Base-by-base conservation (phyloP, 2,888 invertebrate species). In the Pachliopta kotzebuea region DNA sequence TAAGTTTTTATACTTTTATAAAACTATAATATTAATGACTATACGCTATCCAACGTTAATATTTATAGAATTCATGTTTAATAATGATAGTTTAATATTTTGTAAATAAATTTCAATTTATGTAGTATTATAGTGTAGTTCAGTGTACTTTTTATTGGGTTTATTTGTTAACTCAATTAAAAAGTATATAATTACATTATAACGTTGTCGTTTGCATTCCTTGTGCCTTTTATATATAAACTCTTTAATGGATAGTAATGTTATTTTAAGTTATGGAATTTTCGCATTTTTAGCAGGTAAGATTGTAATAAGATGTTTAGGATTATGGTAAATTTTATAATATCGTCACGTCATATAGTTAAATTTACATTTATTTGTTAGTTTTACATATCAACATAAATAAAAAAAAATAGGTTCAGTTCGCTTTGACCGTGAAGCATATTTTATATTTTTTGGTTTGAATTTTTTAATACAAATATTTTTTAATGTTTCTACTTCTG, bases 171-270 rank as follows among this genome's bases (percentile, higher is more conserved):
- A 37, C 14, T n/a, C n/a, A 45, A 45, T 45, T 7, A 18, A 45
- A n/a, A 45, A 6, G 6, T 26, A 26, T 4, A 26, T 26, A 6
- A 26, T 26, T 26, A 26, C 26, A 26, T 26, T 42, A 18, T 18
- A 17, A 52, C 21, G 14, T 21, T 52, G 1, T 79, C 78, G 81
- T 72, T 83, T 84, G 90, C 90, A 90, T 91, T 91, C 90, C 85
- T 77, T 77, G 90, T 90, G 90, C 90, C 90, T 90, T 90, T 86
- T 76, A 75, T 60, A 7, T 55, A 21, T 31, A 56, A 72, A 66
- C 63, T 50, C 59, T 55, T 31, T 21, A 31, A 7, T 45, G 11
- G 14, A 20, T 29, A 20, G 18, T 45, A 49, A 23, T 29, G 18
- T 37, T 14, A 14, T 21, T 56, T 45, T 57, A 24, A 57, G 42